These are phyloP conservation scores for Leistus spinibarbis DNA, from an alignment of 2,888 invertebrate species.

Conservation along the genomic window DNA sequence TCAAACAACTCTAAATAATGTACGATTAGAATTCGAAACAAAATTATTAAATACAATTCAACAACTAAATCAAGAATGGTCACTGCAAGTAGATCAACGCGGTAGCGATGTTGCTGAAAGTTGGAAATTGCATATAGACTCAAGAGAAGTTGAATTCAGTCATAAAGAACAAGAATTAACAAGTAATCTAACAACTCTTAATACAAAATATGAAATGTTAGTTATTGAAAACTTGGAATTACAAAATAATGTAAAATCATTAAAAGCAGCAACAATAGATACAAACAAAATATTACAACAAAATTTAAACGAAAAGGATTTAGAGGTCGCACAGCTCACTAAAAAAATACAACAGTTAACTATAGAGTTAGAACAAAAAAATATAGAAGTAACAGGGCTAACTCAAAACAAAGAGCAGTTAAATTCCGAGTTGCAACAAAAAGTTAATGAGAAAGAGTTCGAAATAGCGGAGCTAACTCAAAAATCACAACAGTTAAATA, in stretches of 20 bases:
- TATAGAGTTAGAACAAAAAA: background rate
- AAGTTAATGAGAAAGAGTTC: conserved; percentile 43
- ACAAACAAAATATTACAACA: conserved; percentile 46
- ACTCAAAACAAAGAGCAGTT: background rate
- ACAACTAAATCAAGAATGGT: conserved; percentile 55
- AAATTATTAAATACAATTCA: conserved; percentile 43
- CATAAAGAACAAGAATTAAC: conserved; percentile 60
- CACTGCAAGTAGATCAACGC: conserved; percentile 67
- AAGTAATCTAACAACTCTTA: conserved; percentile 60
- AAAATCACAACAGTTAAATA: conserved; percentile 35
- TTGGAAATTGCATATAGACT: conserved; percentile 72
- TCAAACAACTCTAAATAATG: conserved; percentile 46
- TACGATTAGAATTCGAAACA: conserved; percentile 37
- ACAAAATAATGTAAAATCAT: conserved; percentile 52
- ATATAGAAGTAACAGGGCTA: background rate
- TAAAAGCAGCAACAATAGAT: conserved; percentile 28
- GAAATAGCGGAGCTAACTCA: conserved; percentile 40
- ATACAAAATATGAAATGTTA: conserved; percentile 54
- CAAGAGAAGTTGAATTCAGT: conserved; percentile 67
- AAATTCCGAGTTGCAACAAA: background rate
- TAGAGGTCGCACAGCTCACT: conserved; percentile 41
- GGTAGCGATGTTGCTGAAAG: conserved; percentile 72
- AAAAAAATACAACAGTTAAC: conserved; percentile 29
- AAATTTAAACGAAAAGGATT: conserved; percentile 44
- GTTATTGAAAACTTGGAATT: conserved; percentile 56